Conservation (phyloP, 1,140 invertebrate species). For the Papilio glaucus region DNA sequence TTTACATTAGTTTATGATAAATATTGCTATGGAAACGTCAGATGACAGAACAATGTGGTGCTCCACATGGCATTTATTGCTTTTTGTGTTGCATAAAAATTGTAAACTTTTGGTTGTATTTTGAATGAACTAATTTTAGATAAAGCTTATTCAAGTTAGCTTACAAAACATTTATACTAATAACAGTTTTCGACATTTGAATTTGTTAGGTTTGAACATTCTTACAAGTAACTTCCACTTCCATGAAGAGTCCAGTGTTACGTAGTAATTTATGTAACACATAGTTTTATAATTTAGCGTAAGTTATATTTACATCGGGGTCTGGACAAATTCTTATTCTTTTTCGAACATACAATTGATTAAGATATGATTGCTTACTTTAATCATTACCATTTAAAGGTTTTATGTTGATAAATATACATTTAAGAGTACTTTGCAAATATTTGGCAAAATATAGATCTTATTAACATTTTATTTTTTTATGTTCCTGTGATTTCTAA, state of each 20-base stretch:
- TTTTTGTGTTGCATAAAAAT: conserved; percentile 13
- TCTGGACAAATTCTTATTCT: no score
- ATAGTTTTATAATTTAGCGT: neutral
- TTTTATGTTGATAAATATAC: no score
- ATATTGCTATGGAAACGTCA: conserved; percentile 34
- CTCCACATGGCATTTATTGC: conserved; percentile 30
- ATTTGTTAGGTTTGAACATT: neutral
- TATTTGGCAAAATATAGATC: no score
- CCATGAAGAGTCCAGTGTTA: no score
- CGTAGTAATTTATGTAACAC: conserved; percentile 19
- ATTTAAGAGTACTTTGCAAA: no score
- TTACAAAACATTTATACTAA: neutral
- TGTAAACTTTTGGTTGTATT: neutral
- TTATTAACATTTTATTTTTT: no score
- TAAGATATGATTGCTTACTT: no score
- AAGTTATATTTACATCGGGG: neutral
- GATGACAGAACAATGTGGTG: conserved; percentile 28
- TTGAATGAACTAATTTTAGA: neutral
- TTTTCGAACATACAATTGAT: no score
- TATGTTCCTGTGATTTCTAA: no score
- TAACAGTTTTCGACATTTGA: neutral
- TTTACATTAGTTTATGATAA: conserved; percentile 28
- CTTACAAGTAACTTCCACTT: neutral
- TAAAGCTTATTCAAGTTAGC: conserved; percentile 39
- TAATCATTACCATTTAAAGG: no score